These are phyloP conservation scores for Rhynchopsitta pachyrhyncha DNA, from an alignment of 2,113 vertebrate species.

Conservation along the genomic window DNA sequence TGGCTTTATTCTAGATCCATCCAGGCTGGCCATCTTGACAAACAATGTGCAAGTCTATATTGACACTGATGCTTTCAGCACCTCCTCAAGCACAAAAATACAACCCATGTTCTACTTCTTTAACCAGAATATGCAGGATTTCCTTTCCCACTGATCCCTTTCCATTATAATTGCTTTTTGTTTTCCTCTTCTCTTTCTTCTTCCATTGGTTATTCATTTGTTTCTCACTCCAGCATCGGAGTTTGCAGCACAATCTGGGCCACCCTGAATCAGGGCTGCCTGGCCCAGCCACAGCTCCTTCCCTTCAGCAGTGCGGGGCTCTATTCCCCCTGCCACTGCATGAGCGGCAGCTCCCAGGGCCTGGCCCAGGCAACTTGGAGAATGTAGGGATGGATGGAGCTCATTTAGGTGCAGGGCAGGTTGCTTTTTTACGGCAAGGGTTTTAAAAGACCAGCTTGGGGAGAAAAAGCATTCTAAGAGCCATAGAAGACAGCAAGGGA, in stretches of 20 bases:
- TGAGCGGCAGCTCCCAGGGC: background rate
- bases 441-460: background rate
- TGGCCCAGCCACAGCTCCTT: background rate
- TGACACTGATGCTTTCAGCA: background rate
- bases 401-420: background rate
- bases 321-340: accelerated
- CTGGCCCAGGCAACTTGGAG: background rate
- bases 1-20: background rate
- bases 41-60: background rate
- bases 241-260: conserved; percentile 11
- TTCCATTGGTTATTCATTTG: conserved; percentile 21
- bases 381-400: background rate
- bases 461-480: background rate
- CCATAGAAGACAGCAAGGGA: background rate
- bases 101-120: background rate
- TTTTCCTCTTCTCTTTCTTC: background rate
- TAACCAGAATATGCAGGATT: background rate
- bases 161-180: background rate
- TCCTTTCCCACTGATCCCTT: background rate
- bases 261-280: background rate
- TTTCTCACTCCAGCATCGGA: background rate
- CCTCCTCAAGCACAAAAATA: background rate
- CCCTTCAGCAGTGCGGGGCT: background rate
- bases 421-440: background rate
- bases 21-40: background rate